These are phyloP conservation scores for Drosophila prosaltans DNA, from an alignment of 1,140 invertebrate species.

Conservation along the genomic window DNA sequence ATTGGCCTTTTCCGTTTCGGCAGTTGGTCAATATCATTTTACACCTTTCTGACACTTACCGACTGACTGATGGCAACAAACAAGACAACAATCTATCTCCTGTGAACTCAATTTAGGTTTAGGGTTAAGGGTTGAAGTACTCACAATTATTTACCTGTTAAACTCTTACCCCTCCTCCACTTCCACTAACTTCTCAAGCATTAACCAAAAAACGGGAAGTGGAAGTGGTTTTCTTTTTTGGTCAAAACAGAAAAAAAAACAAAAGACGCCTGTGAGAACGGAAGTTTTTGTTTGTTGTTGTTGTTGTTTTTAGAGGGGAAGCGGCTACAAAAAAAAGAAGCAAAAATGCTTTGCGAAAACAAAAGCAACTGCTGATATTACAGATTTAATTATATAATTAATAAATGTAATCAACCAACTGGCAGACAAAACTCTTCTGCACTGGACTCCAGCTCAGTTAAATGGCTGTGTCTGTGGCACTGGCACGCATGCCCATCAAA, in stretches of 20 bases:
- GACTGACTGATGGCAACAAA: background rate
- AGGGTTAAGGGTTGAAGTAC: constrained; percentile 18
- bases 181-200: too few species aligned
- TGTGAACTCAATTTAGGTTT: constrained; percentile 6
- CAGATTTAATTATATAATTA: constrained; percentile 82
- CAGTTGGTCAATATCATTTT: constrained; percentile 13
- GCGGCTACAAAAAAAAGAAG: constrained; percentile 42
- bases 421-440: constrained; percentile 33
- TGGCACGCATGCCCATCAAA: constrained; percentile 66
- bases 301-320: constrained; percentile 7
- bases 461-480: constrained; percentile 33
- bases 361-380: constrained; percentile 57
- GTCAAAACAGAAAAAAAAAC: constrained; percentile 8
- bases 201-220: constrained; percentile 64
- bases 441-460: background rate
- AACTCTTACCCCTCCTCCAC: constrained; percentile 6
- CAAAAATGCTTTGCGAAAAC: constrained; percentile 41
- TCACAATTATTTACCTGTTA: constrained; percentile 13
- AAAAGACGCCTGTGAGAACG: constrained; percentile 64
- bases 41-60: constrained; percentile 27
- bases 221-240: constrained; percentile 65
- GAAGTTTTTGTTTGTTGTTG: constrained; percentile 59
- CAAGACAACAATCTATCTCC: constrained; percentile 17
- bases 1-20: background rate
- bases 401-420: constrained; percentile 75